Base-by-base conservation (phyloP, 37 sponge, comb jelly and placozoan species). In the Agelas oroides region DNA sequence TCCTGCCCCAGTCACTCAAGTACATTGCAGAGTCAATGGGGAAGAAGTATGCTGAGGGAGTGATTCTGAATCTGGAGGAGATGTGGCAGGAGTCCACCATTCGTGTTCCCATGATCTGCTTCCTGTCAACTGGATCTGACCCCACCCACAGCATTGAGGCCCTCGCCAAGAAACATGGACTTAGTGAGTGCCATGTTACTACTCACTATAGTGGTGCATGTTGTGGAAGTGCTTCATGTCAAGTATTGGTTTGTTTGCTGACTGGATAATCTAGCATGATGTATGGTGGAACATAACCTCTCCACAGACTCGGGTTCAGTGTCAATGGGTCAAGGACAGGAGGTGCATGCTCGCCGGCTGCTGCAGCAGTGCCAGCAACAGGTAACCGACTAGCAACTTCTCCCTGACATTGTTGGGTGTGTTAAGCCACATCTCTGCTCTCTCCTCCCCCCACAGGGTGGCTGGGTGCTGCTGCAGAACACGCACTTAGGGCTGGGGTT, bases 251-350 rank as follows among this genome's bases (percentile, higher is more conserved):
- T 6, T 11, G 41, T 64, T 30, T 31, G 27, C 12, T 65, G 65
- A 24, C 12, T 24, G 65, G 12, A 13, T 15, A 13, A 12, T 65
- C 13, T 23, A 23, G 25, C 23, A 13, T 65, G 23, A 32, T 62
- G 17, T 57, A 63, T 72, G 34, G 28, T 37, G 74, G 18, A n/a
- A n/a, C n/a, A n/a, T n/a, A n/a, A n/a, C 46, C 46, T 46, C 46
- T 8, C 46, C 46, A 70, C 70, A 82, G 99, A 91, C 0, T 98
- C 88, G 67, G 82, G 94, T 19, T 86, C 90, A 46, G 92, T 99
- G 39, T 97, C 97, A 14, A 99, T 99, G 99, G 99, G 99, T 2
- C 99, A 99, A 70, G 99, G 99, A 16, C 99, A 99, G 63, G 99
- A 99, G 87, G 92, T 99, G 2, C 99, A 97, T 80, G 98, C 99